Base-by-base conservation (phyloP, 2,113 vertebrate genomes). In the Seriola aureovittata region DNA sequence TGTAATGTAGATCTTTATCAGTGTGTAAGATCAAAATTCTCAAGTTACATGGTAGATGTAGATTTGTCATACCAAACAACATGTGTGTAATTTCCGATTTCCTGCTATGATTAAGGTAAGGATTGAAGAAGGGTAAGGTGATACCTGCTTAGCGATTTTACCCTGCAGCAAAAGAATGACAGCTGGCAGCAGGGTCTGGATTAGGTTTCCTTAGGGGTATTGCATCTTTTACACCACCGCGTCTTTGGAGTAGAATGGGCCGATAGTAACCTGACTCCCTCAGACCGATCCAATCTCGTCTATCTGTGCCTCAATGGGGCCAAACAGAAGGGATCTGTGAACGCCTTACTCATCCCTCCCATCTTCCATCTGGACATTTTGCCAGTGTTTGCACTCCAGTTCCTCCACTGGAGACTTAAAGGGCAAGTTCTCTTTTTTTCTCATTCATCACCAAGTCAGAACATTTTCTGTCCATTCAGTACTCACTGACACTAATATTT, bases 301-400 rank as follows among this genome's bases (percentile, higher is more conserved):
- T 91, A 89, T 82, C 84, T 85, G 84, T 82, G 88, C 90, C 90
- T 94, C 89, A 87, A 84, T 52, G 88, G 91, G 89, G 91, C 86
- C 81, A 80, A 93, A 90, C 92, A 93, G 89, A 91, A 87, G 91
- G 90, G 92, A 92, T 92, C 92, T 92, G 92, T 93, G 88, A 85
- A 90, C 79, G 78, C 88, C 91, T 93, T 90, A 89, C 84, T 88
- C 89, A 90, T 93, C 89, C 89, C 89, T 91, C 89, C 89, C 91
- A 93, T 94, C 88, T 91, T 92, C 94, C 94, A 95, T 95, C 94
- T 95, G 93, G 92, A 93, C 88, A 69, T 70, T 82, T 83, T 84
- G 75, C 85, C 88, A 52, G 73, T 86, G 79, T 88, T 80, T 87
- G 71, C 73, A 85, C 88, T 85, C 65, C 87, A 82, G 78, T 71